Evolutionary conservation across 2,113 vertebrate genomes (phyloP).

Genomic region (Odontesthes bonariensis): DNA sequence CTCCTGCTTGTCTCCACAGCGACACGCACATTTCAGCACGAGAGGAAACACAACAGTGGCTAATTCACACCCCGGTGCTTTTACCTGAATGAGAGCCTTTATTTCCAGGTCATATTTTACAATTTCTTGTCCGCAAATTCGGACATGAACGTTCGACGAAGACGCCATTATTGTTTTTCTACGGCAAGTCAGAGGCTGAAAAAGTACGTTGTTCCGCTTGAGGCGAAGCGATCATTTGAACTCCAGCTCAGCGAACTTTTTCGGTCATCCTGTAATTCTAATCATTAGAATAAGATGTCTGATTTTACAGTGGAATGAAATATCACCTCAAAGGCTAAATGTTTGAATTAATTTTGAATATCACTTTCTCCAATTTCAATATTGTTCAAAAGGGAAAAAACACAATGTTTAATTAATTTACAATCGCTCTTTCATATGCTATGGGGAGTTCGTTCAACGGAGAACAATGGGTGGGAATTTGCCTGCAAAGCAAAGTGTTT

Average conservation of each 20-base stretch:
- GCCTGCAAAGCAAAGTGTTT: too few species aligned
- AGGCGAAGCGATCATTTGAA: conserved; percentile 1
- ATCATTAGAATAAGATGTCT: neutral
- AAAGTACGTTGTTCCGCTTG: neutral
- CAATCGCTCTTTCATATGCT: too few species aligned
- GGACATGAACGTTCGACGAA: conserved; percentile 81
- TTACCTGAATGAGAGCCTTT: conserved; percentile 93
- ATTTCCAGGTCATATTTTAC: conserved; percentile 93
- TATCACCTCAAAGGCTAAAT: neutral
- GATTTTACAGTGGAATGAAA: neutral
- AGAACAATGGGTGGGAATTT: too few species aligned
- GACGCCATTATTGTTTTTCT: conserved; percentile 87
- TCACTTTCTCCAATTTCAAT: neutral
- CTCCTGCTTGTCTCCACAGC: neutral
- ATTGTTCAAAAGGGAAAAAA: too few species aligned
- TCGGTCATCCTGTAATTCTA: too few species aligned
- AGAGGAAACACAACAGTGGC: neutral
- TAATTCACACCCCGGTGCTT: neutral
- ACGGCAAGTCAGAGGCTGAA: conserved; percentile 67
- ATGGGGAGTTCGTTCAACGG: too few species aligned
- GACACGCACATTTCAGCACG: neutral
- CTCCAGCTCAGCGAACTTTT: neutral
- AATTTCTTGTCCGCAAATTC: conserved; percentile 92
- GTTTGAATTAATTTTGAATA: neutral
- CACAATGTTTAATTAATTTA: too few species aligned